phyloP scores from a whole-genome alignment of 2,797 vertebrate genomes.

The Catostomus latipinnis region DNA sequence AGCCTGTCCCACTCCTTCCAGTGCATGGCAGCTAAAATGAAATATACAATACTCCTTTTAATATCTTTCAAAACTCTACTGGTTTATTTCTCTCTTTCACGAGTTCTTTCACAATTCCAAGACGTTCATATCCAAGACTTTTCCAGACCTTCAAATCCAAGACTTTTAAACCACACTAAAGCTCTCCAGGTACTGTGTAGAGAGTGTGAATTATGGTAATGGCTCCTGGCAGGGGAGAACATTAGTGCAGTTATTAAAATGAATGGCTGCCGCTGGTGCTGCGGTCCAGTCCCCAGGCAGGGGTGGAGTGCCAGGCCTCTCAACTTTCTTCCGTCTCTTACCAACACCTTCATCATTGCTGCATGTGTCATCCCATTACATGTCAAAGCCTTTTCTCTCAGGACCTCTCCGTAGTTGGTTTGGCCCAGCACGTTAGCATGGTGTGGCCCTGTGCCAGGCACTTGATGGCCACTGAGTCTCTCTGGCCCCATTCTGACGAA shows the following conservation, averaged over 20 bases:
- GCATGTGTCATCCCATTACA: conserved; percentile 60
- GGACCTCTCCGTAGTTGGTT: conserved; percentile 64
- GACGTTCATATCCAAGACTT: conserved; percentile 50
- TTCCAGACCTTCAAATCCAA: conserved; percentile 53
- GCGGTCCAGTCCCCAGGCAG: conserved; percentile 60
- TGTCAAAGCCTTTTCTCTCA: conserved; percentile 63
- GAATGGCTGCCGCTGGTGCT: conserved; percentile 69
- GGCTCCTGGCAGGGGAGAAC: conserved; percentile 71
- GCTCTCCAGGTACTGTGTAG: conserved; percentile 68
- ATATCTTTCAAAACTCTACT: too few species aligned
- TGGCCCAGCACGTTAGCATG: conserved; percentile 67
- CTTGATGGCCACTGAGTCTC: conserved; percentile 60
- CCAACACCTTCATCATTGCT: conserved; percentile 51
- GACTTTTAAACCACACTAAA: conserved; percentile 60
- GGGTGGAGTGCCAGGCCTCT: conserved; percentile 57
- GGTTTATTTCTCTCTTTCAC: too few species aligned
- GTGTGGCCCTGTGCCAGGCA: conserved; percentile 64
- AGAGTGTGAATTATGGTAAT: conserved; percentile 69
- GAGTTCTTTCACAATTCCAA: conserved; percentile 16
- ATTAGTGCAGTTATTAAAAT: conserved; percentile 75
- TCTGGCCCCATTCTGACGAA: conserved; percentile 66
- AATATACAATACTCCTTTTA: not conserved
- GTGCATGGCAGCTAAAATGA: not conserved
- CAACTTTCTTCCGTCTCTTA: conserved; percentile 55
- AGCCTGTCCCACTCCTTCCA: not conserved